Evolutionary conservation across 2,797 vertebrate genomes (phyloP).

Genomic region (Kryptolebias ocellatus): DNA sequence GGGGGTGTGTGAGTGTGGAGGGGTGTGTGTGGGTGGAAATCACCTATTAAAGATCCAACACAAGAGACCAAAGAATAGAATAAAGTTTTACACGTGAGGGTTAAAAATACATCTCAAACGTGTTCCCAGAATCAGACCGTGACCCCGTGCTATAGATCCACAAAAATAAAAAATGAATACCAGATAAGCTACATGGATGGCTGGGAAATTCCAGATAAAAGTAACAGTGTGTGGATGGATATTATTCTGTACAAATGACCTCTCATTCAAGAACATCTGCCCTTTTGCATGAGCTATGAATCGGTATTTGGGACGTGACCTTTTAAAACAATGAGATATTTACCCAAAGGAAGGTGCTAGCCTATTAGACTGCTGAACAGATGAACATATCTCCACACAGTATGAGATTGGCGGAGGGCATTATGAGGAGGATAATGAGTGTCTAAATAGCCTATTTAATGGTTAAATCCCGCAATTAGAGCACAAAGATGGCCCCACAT

Average conservation of each 20-base stretch:
- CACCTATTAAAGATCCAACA: neutral
- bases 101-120: slow-evolving; percentile 13
- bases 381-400: slow-evolving; percentile 53
- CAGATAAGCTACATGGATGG: slow-evolving; percentile 32
- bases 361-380: slow-evolving; percentile 50
- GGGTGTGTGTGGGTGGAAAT: too few relatives aligned
- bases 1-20: too few relatives aligned
- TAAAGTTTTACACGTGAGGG: slow-evolving; percentile 7
- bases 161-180: slow-evolving; percentile 13
- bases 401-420: slow-evolving; percentile 40
- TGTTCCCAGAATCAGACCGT: slow-evolving; percentile 3
- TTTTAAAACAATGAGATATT: slow-evolving; percentile 74
- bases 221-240: slow-evolving; percentile 29
- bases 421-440: slow-evolving; percentile 39
- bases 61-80: slow-evolving; percentile 5
- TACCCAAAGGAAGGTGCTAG: slow-evolving; percentile 69
- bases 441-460: slow-evolving; percentile 36
- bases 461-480: slow-evolving; percentile 44
- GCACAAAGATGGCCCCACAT: slow-evolving; percentile 39
- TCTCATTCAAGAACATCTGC: slow-evolving; percentile 64
- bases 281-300: slow-evolving; percentile 63
- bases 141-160: slow-evolving; percentile 12
- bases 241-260: slow-evolving; percentile 60
- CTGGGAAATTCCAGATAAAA: slow-evolving; percentile 40
- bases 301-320: slow-evolving; percentile 68